phyloP scores from a whole-genome alignment of 2,888 invertebrate species.

The Cosmopolites sordidus region DNA sequence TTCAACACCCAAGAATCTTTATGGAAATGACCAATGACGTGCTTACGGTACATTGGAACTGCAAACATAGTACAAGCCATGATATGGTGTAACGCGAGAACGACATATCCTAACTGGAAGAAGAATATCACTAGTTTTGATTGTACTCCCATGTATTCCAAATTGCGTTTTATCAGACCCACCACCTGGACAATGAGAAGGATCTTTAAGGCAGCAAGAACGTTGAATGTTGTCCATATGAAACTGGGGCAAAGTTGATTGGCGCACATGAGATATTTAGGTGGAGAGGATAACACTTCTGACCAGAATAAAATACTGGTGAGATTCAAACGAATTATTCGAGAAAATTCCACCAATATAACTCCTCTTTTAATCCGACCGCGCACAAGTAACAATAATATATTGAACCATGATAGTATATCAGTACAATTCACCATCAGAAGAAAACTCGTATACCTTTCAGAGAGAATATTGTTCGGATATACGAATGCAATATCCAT shows the following conservation, averaged over 20 bases:
- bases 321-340: conserved; percentile 7
- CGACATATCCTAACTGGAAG: conserved; percentile 4
- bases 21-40: neutral
- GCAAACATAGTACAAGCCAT: conserved; percentile 22
- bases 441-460: neutral
- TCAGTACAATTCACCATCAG: conserved; percentile 2
- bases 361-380: neutral
- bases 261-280: conserved; percentile 12
- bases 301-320: conserved; percentile 15
- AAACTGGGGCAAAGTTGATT: neutral
- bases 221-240: conserved; percentile 3
- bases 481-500: conserved; percentile 10
- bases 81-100: conserved; percentile 14
- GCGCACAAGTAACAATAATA: conserved; percentile 4
- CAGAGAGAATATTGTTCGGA: neutral
- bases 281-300: conserved; percentile 14
- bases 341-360: conserved; percentile 2
- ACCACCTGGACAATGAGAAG: conserved; percentile 1
- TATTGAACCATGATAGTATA: conserved; percentile 8
- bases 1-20: conserved; percentile 3
- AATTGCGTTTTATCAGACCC: neutral
- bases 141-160: neutral
- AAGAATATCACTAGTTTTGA: neutral
- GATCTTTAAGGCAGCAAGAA: neutral
- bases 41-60: conserved; percentile 17